Percentiles rank a stretch among this genome's conserved stretches.
Evolutionary conservation across 2,113 vertebrate genomes (phyloP).

Genomic region (Monarcha castaneiventris): DNA sequence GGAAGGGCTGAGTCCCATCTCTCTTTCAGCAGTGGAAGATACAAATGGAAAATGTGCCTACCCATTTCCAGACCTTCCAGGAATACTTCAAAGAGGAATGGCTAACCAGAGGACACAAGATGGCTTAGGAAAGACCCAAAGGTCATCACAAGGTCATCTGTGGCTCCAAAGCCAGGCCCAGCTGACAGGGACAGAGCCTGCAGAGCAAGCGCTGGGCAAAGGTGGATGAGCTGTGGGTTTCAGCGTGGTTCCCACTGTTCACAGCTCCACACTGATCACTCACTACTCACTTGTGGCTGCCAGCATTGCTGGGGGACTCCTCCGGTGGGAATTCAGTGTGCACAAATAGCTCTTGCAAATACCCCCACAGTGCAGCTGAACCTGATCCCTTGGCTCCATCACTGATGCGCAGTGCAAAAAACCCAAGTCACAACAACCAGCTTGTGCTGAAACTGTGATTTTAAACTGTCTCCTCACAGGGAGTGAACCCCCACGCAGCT

Average conservation of each 20-base stretch:
- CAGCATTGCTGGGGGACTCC: background rate
- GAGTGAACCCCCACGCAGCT: fast-evolving
- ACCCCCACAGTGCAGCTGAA: fast-evolving
- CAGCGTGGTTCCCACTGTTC: background rate
- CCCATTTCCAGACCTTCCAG: background rate
- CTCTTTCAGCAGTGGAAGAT: background rate
- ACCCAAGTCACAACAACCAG: background rate
- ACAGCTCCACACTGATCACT: background rate
- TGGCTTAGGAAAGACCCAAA: background rate
- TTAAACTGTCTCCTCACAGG: background rate
- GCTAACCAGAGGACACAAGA: background rate
- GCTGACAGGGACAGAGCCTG: background rate
- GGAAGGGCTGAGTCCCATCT: background rate
- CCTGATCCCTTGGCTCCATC: background rate
- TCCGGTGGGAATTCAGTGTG: fast-evolving
- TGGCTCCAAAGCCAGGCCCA: background rate
- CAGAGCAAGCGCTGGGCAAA: fast-evolving
- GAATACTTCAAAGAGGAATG: background rate
- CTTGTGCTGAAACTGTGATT: background rate
- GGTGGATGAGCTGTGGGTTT: background rate
- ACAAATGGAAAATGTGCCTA: background rate
- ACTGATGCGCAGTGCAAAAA: background rate
- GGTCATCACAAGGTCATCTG: background rate
- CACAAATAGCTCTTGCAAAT: background rate
- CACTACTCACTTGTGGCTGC: fast-evolving